These are phyloP conservation scores for Masnerella sp. DNA, from an alignment of 2,888 invertebrate genomes.

Conservation along the genomic window DNA sequence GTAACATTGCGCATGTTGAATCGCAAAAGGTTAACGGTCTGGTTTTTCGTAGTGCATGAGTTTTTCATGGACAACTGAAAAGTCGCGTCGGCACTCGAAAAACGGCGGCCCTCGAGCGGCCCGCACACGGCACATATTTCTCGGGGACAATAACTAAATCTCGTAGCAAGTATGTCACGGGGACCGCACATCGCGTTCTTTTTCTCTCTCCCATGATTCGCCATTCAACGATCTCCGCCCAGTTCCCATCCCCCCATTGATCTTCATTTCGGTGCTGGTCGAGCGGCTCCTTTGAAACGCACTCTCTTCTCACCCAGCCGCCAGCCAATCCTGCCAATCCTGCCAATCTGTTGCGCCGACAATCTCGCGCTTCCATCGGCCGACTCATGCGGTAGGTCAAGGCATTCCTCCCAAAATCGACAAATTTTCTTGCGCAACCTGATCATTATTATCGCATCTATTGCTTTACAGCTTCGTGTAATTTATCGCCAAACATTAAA, in stretches of 20 bases:
- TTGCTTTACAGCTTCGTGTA: no score
- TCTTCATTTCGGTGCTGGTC: constrained; percentile 58
- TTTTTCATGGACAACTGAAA: constrained; percentile 30
- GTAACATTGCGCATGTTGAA: no score
- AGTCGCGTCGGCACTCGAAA: constrained; percentile 33
- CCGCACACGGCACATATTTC: constrained; percentile 43
- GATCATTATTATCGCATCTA: no score
- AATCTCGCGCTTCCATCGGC: constrained; percentile 30
- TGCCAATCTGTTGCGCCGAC: constrained; percentile 59
- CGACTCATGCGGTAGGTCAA: constrained; percentile 57
- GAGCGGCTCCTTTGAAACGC: constrained; percentile 62
- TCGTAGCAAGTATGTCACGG: constrained; percentile 54
- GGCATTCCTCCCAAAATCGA: constrained; percentile 45
- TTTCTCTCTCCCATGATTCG: constrained; percentile 61
- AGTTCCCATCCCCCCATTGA: constrained; percentile 62
- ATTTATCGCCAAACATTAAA: no score
- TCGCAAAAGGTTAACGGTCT: no score
- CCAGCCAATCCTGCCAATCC: constrained; percentile 61
- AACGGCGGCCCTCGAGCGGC: constrained; percentile 44
- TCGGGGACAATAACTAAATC: constrained; percentile 55
- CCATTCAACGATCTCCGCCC: constrained; percentile 63
- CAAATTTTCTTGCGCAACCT: constrained; percentile 38
- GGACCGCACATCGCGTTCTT: constrained; percentile 62
- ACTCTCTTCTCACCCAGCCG: constrained; percentile 60
- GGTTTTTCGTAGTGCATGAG: no score